These are phyloP conservation scores for Montipora foliosa DNA, from an alignment of 64 coral and sea anemone species.

Conservation along the genomic window DNA sequence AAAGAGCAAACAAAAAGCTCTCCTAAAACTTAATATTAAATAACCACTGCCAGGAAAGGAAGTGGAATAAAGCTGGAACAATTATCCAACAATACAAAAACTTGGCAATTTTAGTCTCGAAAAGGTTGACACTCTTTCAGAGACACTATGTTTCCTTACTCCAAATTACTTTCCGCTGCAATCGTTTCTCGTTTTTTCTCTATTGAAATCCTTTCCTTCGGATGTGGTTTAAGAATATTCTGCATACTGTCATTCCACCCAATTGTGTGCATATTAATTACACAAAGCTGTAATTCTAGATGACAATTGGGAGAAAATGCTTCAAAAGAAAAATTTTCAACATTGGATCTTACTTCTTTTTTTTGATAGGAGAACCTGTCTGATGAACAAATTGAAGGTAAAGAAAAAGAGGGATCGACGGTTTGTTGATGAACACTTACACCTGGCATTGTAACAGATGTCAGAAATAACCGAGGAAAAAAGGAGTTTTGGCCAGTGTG, in stretches of 20 bases:
- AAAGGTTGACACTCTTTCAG: background rate
- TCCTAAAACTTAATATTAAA: background rate
- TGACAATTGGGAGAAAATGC: no score
- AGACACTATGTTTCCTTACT: background rate
- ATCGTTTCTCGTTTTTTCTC: background rate
- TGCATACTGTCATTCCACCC: no score
- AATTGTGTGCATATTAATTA: no score
- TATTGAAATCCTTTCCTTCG: background rate
- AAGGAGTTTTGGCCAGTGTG: no score
- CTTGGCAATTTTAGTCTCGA: background rate
- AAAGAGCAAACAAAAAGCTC: background rate
- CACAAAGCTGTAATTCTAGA: no score
- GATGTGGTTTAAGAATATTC: no score
- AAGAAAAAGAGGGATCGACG: background rate
- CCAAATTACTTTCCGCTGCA: background rate
- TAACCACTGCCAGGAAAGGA: background rate
- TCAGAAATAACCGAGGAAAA: no score
- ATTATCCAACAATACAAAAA: background rate
- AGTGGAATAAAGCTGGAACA: background rate
- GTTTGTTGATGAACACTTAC: no score
- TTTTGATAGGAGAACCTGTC: constrained; percentile 47
- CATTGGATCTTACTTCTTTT: background rate
- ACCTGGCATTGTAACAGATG: no score
- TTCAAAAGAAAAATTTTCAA: background rate
- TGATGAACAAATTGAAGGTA: constrained; percentile 72